phyloP scores from a whole-genome alignment of 2,888 invertebrate species.

The Chelonus formosanus region DNA sequence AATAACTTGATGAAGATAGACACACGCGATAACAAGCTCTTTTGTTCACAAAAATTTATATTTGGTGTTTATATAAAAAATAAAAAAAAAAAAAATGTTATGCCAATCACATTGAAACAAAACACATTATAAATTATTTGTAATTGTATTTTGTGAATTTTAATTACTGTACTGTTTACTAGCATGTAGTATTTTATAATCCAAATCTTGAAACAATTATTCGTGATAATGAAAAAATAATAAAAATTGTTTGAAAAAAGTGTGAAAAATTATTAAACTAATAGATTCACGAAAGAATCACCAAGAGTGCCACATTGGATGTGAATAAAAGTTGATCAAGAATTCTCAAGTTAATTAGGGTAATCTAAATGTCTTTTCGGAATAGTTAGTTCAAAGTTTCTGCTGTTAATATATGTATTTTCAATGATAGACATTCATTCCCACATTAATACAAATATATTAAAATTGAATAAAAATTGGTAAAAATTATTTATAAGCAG shows the following conservation, averaged over 20 bases:
- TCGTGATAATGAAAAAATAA: no score
- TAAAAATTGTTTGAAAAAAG: not conserved
- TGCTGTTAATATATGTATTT: no score
- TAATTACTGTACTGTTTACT: no score
- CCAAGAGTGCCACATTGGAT: conserved; percentile 35
- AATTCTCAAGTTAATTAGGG: conserved; percentile 8
- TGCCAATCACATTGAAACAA: no score
- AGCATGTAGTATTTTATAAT: no score
- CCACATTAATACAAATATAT: no score
- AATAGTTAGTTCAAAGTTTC: no score
- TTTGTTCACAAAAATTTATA: conserved; percentile 34
- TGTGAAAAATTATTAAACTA: conserved; percentile 15
- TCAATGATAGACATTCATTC: no score
- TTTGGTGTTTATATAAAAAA: not conserved
- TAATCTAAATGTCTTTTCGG: no score
- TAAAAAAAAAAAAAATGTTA: not conserved
- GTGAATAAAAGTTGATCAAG: conserved; percentile 29
- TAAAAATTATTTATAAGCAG: not conserved
- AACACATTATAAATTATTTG: no score
- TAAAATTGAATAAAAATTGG: conserved; percentile 6
- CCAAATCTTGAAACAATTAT: no score
- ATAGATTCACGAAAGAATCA: conserved; percentile 34
- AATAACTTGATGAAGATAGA: conserved; percentile 9
- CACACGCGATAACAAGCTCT: conserved; percentile 33
- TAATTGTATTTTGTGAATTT: no score